A percentile compares a stretch with the other conserved stretches of the same genome.
phyloP scores from a whole-genome alignment of 2,888 invertebrate genomes.

The Drosophila lacicola region DNA sequence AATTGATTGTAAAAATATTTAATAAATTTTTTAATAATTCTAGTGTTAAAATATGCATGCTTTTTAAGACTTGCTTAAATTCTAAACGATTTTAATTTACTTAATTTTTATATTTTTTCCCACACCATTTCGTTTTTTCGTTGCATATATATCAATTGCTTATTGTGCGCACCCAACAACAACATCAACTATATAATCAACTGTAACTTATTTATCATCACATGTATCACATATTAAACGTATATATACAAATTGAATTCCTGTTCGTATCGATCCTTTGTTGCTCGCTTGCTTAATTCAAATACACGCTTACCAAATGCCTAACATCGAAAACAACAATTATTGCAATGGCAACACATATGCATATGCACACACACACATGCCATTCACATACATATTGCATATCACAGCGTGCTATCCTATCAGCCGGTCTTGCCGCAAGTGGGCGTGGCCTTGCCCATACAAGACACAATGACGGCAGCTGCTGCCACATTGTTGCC shows the following conservation, averaged over 20 bases:
- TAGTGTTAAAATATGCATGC: constrained; percentile 37
- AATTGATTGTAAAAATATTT: background rate
- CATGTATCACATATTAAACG: constrained; percentile 7
- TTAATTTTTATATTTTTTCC: constrained; percentile 26
- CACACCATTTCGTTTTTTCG: constrained; percentile 37
- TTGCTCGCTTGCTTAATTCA: constrained; percentile 47
- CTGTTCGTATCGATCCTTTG: constrained; percentile 46
- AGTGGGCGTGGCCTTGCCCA: constrained; percentile 69
- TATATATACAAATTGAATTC: constrained; percentile 33
- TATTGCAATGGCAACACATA: constrained; percentile 4
- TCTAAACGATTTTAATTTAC: constrained; percentile 34
- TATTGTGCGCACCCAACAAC: constrained; percentile 46
- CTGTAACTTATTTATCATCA: constrained; percentile 15
- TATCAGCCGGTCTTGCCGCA: constrained; percentile 82
- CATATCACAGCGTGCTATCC: constrained; percentile 80
- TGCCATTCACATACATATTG: constrained; percentile 17
- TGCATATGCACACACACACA: constrained; percentile 7
- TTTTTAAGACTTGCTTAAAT: constrained; percentile 17
- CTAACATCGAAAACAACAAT: constrained; percentile 33
- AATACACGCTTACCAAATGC: constrained; percentile 31
- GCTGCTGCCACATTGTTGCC: constrained; percentile 53
- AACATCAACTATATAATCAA: constrained; percentile 30
- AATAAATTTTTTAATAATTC: background rate
- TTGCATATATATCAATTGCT: constrained; percentile 53
- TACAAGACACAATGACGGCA: constrained; percentile 45